Evolutionary conservation across 2,113 vertebrate species (phyloP).

Genomic region (Pollimyrus isidori): DNA sequence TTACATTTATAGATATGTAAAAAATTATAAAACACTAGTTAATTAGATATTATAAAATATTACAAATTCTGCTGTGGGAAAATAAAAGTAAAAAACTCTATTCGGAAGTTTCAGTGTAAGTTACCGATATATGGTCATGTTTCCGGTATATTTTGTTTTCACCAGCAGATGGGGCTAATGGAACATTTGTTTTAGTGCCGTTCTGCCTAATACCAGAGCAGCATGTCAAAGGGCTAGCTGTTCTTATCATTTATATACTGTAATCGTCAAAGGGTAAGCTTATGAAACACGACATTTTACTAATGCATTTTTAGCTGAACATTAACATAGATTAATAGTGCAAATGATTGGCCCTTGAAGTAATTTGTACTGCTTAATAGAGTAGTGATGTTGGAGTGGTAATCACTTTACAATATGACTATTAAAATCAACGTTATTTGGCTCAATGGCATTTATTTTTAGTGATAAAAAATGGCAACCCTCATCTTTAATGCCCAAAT

Average conservation of each 20-base stretch:
- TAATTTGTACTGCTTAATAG: not conserved
- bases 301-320: not conserved
- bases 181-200: not conserved
- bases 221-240: not conserved
- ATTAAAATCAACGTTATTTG: constrained; percentile 2
- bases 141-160: not conserved
- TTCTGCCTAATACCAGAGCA: not conserved
- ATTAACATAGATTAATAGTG: not conserved
- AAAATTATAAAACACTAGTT: not conserved
- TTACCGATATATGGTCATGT: not conserved
- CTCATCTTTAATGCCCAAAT: not conserved
- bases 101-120: not conserved
- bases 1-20: not conserved
- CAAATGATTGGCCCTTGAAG: not conserved
- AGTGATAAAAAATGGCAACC: not conserved
- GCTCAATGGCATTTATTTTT: not conserved
- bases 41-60: not conserved
- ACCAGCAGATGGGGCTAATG: constrained; percentile 19
- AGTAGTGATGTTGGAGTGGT: not conserved
- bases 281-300: not conserved
- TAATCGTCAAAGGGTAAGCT: not conserved
- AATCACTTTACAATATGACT: not conserved
- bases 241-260: constrained; percentile 1
- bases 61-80: not conserved
- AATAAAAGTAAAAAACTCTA: not conserved